Conservation (phyloP, 2,888 invertebrate species). For the Gastrophysa polygoni region DNA sequence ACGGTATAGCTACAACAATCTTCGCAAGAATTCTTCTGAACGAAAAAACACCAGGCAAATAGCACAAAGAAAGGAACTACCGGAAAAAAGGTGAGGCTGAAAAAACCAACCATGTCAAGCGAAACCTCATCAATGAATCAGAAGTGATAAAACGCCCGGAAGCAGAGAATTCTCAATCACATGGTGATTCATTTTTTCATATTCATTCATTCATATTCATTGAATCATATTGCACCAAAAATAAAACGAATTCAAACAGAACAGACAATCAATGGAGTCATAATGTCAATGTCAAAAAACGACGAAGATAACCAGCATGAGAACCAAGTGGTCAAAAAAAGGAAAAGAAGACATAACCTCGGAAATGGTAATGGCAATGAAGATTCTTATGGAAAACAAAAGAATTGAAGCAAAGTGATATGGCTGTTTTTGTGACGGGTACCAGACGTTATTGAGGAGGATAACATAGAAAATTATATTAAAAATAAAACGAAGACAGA, state of each 20-base stretch:
- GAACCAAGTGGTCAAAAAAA: background rate
- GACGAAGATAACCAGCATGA: background rate
- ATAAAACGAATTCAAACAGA: slow-evolving; percentile 5
- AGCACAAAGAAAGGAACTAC: too few species aligned
- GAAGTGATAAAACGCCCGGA: too few species aligned
- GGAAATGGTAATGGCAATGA: background rate
- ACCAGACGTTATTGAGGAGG: background rate
- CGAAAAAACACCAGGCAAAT: too few species aligned
- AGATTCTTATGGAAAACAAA: background rate
- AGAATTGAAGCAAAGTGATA: background rate
- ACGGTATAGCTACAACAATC: too few species aligned
- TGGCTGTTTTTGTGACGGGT: background rate
- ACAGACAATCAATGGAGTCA: background rate
- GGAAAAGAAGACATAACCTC: slow-evolving; percentile 4
- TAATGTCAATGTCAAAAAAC: background rate
- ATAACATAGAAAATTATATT: background rate
- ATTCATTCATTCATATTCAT: too few species aligned
- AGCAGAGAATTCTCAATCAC: too few species aligned
- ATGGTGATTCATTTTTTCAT: too few species aligned
- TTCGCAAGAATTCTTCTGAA: too few species aligned
- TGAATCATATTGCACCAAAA: slow-evolving; percentile 2
- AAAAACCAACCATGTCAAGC: too few species aligned
- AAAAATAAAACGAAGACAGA: background rate
- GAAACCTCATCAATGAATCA: too few species aligned
- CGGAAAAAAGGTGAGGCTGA: too few species aligned